These are phyloP conservation scores for Mareca strepera DNA, from an alignment of 2,797 vertebrate genomes.

Conservation along the genomic window DNA sequence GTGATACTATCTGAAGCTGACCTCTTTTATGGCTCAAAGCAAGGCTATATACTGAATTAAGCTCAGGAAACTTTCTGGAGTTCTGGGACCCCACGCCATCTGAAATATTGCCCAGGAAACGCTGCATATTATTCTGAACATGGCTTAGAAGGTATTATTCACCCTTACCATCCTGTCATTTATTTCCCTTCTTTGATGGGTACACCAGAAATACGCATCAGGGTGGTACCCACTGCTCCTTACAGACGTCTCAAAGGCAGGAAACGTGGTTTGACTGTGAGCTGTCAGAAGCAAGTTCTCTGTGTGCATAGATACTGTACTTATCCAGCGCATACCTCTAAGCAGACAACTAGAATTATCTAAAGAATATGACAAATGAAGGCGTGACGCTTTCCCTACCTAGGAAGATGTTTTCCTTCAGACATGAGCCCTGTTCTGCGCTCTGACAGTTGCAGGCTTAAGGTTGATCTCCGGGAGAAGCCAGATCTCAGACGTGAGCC, in stretches of 20 bases:
- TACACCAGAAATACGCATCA: background rate
- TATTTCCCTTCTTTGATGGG: background rate
- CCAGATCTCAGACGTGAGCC: background rate
- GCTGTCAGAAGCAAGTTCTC: slow-evolving; percentile 31
- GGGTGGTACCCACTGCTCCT: background rate
- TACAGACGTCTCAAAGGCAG: background rate
- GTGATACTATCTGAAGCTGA: background rate
- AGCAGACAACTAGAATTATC: slow-evolving; percentile 22
- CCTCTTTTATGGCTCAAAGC: background rate
- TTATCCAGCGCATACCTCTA: background rate
- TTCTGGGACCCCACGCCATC: background rate
- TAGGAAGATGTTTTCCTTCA: slow-evolving; percentile 21
- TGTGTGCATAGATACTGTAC: background rate
- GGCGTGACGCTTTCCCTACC: background rate
- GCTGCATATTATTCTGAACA: background rate
- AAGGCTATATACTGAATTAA: background rate
- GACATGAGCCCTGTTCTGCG: background rate
- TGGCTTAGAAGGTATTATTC: background rate
- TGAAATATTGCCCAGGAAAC: background rate
- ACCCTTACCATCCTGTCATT: background rate
- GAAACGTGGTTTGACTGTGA: background rate
- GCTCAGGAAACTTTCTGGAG: background rate
- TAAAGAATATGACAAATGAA: slow-evolving; percentile 28
- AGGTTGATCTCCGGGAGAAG: background rate
- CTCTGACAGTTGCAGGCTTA: background rate